These are phyloP conservation scores for Carposina sasakii DNA, from an alignment of 1,140 invertebrate species.

Conservation along the genomic window DNA sequence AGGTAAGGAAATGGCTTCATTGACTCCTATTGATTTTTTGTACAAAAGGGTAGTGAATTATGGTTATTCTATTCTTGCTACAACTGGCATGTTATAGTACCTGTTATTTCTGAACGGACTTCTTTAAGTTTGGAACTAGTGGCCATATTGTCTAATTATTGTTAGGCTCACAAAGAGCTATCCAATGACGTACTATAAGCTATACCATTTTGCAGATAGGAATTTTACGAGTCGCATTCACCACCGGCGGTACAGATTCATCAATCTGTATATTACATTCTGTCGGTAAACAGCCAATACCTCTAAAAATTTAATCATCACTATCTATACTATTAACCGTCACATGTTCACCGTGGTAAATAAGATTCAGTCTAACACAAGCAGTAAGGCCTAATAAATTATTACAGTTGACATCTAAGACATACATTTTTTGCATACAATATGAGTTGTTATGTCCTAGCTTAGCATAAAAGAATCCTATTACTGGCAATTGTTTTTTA, in stretches of 20 bases:
- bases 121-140: no score
- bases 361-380: slow-evolving; percentile 3
- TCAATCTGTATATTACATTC: slow-evolving; percentile 1
- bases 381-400: slow-evolving; percentile 5
- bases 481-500: no score
- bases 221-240: slow-evolving; percentile 4
- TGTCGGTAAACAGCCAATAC: slow-evolving; percentile 3
- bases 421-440: slow-evolving; percentile 13
- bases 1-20: no score
- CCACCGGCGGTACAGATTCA: slow-evolving; percentile 5
- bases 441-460: no score
- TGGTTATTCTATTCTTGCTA: no score
- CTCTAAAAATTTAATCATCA: slow-evolving; percentile 1
- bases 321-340: not conserved
- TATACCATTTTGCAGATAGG: no score
- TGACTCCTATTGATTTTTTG: no score
- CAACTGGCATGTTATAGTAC: no score
- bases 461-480: no score
- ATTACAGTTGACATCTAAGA: slow-evolving; percentile 1
- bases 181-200: no score
- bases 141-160: slow-evolving; percentile 15
- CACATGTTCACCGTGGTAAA: not conserved
- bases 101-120: no score
- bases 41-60: no score
- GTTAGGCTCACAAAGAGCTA: slow-evolving; percentile 10